Conservation (phyloP, 1,140 invertebrate species). For the Mycetomoellerius zeteki region DNA sequence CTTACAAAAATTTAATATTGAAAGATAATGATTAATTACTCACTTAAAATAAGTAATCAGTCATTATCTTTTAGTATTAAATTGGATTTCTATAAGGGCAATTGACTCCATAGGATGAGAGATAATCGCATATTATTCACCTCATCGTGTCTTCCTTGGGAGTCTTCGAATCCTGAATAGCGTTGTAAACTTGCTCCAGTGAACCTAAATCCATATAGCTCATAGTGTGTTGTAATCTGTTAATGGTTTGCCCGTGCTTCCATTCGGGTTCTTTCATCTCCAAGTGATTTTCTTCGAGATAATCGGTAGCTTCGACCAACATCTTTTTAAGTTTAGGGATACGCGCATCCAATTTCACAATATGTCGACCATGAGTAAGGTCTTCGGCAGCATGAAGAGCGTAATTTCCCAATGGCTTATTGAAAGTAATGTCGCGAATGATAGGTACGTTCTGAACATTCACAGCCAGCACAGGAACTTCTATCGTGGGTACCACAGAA, state of each 20-base stretch:
- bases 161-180: slow-evolving; percentile 67
- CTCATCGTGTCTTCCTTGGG: slow-evolving; percentile 63
- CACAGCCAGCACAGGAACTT: slow-evolving; percentile 49
- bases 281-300: slow-evolving; percentile 83
- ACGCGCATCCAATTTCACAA: slow-evolving; percentile 74
- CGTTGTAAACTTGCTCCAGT: slow-evolving; percentile 77
- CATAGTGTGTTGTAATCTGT: slow-evolving; percentile 79
- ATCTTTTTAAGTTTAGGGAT: slow-evolving; percentile 79
- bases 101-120: neutral
- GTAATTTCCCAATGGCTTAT: slow-evolving; percentile 68
- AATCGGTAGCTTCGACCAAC: slow-evolving; percentile 80
- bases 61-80: no score
- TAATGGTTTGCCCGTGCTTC: slow-evolving; percentile 81
- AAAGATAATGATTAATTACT: no score
- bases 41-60: neutral
- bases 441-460: slow-evolving; percentile 69
- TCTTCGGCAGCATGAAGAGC: slow-evolving; percentile 74
- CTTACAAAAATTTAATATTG: no score
- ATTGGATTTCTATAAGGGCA: neutral
- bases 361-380: slow-evolving; percentile 80
- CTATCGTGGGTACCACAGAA: slow-evolving; percentile 56
- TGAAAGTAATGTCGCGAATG: slow-evolving; percentile 76
- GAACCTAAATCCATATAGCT: slow-evolving; percentile 78
- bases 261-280: slow-evolving; percentile 78
- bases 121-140: slow-evolving; percentile 47